These are phyloP conservation scores for Sarcophaga subvicina DNA, from an alignment of 2,888 invertebrate genomes.

Conservation along the genomic window DNA sequence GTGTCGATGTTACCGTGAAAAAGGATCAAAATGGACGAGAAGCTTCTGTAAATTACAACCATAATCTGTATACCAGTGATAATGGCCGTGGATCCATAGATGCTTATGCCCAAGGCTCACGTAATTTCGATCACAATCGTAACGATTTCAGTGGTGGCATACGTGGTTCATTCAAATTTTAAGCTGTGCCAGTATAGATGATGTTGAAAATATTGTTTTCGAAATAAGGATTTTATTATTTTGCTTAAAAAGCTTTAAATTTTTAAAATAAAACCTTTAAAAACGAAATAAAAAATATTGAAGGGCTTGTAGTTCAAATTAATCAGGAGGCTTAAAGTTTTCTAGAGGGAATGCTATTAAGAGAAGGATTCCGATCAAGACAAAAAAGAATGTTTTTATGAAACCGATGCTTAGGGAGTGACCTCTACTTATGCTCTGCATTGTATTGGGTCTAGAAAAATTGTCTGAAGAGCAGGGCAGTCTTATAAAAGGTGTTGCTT, in stretches of 20 bases:
- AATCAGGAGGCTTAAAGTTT: too few relatives aligned
- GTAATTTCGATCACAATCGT: slow-evolving; percentile 72
- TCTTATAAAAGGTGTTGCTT: too few relatives aligned
- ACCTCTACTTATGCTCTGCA: too few relatives aligned
- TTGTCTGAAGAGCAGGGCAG: too few relatives aligned
- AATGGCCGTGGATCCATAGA: slow-evolving; percentile 74
- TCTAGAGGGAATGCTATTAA: too few relatives aligned
- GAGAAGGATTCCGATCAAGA: too few relatives aligned
- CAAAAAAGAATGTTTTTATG: too few relatives aligned
- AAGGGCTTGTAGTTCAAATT: too few relatives aligned
- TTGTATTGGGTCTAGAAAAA: too few relatives aligned
- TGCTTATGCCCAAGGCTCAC: slow-evolving; percentile 74
- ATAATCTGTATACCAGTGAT: slow-evolving; percentile 72
- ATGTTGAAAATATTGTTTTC: neutral
- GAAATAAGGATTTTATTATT: neutral
- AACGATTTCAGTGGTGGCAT: slow-evolving; percentile 73
- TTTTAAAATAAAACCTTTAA: too few relatives aligned
- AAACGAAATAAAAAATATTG: too few relatives aligned
- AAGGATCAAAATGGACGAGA: slow-evolving; percentile 21
- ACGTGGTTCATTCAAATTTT: neutral
- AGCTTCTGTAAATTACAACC: slow-evolving; percentile 70
- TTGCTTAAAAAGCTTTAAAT: neutral
- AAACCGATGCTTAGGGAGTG: too few relatives aligned
- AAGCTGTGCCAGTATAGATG: neutral
- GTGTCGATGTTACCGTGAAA: neutral